Evolutionary conservation across 2,797 vertebrate species (phyloP).

Genomic region (Austrolebias charrua): DNA sequence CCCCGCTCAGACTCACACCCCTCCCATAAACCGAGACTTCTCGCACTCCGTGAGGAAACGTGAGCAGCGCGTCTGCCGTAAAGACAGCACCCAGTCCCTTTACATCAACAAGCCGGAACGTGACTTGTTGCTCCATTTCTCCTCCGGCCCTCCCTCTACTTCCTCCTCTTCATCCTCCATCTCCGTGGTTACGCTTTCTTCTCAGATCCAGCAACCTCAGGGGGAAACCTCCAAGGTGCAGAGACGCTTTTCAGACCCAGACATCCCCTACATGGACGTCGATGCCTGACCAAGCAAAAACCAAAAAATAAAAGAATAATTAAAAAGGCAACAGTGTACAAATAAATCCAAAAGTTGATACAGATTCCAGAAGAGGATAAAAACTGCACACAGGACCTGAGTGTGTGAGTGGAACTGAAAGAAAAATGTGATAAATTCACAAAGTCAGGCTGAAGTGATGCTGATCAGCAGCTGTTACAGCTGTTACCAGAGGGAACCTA

Average conservation of each 20-base stretch:
- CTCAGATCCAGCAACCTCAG: constrained; percentile 45
- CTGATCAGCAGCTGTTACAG: constrained; percentile 20
- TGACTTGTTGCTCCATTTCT: constrained; percentile 53
- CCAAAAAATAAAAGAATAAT: not conserved
- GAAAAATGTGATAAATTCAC: constrained; percentile 7
- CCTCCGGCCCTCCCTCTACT: constrained; percentile 64
- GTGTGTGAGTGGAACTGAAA: constrained; percentile 2
- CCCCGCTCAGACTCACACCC: constrained; percentile 13
- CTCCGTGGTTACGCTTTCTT: constrained; percentile 36
- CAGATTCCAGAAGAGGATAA: not conserved
- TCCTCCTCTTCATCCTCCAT: constrained; percentile 66
- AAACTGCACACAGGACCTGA: not conserved
- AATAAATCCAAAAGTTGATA: not conserved
- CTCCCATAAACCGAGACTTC: constrained; percentile 27
- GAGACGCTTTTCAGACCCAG: constrained; percentile 89
- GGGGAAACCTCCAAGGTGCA: constrained; percentile 52
- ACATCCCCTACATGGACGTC: constrained; percentile 77
- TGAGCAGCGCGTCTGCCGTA: constrained; percentile 82
- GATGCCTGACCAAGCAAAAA: constrained; percentile 47
- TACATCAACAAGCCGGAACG: constrained; percentile 76
- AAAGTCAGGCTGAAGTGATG: constrained; percentile 2
- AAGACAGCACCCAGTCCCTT: constrained; percentile 87
- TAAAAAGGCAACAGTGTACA: not conserved
- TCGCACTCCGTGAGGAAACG: constrained; percentile 63
- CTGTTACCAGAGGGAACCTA: constrained; percentile 22